Base-by-base conservation (phyloP, 53 echinoderm and acorn worm genomes). In the Glandiceps talaboti region DNA sequence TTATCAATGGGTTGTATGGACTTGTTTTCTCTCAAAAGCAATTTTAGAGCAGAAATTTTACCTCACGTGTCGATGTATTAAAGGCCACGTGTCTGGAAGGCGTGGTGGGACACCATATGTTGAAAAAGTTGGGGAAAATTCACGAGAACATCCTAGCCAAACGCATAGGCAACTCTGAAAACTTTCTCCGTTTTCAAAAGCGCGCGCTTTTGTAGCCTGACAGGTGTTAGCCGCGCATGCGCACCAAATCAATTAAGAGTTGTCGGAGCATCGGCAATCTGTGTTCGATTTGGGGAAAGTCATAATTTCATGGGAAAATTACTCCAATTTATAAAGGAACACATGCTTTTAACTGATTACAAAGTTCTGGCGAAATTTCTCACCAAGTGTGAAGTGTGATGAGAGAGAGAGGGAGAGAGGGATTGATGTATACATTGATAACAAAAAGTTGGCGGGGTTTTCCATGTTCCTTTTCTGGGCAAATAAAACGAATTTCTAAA, bases 71-170 rank as follows among this genome's bases (percentile, higher is more conserved):
- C 64, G 64, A 45, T 45, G 64, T 20, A 45, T 45, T 45, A 45
- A 45, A 45, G 64, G 64, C 64, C 64, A 45, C 64, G 64, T 45
- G 64, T 20, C 64, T 20, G 64, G 20, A 45, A 45, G 64, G 64
- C 64, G 64, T 45, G 64, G 64, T 45, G 64, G 64, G 64, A 45
- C 64, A 45, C 64, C 64, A 45, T 45, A 45, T 45, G 64, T 45
- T 45, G 64, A 45, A 45, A 45, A 45, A 45, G 64, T 45, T 45
- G 64, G 64, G 64, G 64, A 45, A 45, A 45, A 12, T 45, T 45
- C 64, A 20, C 64, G 20, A 45, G 64, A 45, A 45, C 64, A 20
- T 45, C 6, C 64, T 20, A 45, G 64, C 64, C 20, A 45, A 45
- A 20, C 64, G 64, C 6, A 45, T 45, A 45, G 6, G 20, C 64